Conservation (phyloP, 2,888 invertebrate species). For the Sminthurides aquaticus region DNA sequence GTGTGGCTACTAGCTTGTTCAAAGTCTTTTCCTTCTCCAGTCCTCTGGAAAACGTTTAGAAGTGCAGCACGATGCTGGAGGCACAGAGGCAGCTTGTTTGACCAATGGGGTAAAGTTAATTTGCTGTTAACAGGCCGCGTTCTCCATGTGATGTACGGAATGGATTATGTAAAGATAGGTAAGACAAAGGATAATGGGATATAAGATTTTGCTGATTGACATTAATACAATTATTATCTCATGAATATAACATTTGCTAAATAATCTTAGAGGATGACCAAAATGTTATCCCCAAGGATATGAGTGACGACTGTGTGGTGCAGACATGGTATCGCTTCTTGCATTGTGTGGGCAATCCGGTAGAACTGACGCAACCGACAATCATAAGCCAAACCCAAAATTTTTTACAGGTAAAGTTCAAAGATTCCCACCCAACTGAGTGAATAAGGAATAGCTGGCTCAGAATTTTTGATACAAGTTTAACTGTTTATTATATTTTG, state of each 20-base stretch:
- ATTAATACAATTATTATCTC: background rate
- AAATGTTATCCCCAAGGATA: slow-evolving; percentile 69
- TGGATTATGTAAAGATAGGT: slow-evolving; percentile 46
- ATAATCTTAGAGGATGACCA: slow-evolving; percentile 77
- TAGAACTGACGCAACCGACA: slow-evolving; percentile 79
- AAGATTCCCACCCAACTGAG: no score
- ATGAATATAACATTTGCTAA: slow-evolving; percentile 46
- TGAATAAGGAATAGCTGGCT: background rate
- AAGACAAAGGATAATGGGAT: slow-evolving; percentile 11
- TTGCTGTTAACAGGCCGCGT: slow-evolving; percentile 77
- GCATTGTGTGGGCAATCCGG: slow-evolving; percentile 90
- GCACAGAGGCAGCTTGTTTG: slow-evolving; percentile 82
- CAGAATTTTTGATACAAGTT: background rate
- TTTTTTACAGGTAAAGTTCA: slow-evolving; percentile 55
- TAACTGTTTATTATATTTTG: background rate
- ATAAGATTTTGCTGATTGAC: no score
- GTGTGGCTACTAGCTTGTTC: slow-evolving; percentile 70
- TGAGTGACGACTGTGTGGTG: slow-evolving; percentile 81
- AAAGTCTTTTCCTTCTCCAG: slow-evolving; percentile 86
- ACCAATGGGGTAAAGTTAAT: slow-evolving; percentile 92
- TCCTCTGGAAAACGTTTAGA: slow-evolving; percentile 77
- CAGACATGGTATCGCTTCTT: slow-evolving; percentile 94
- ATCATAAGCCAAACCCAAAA: slow-evolving; percentile 64
- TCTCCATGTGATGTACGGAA: slow-evolving; percentile 80
- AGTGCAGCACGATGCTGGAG: slow-evolving; percentile 91